Percentiles rank a stretch among this genome's conserved stretches.
Evolutionary conservation across 1,140 invertebrate genomes (phyloP).

Genomic region (Meteorus sp.): DNA sequence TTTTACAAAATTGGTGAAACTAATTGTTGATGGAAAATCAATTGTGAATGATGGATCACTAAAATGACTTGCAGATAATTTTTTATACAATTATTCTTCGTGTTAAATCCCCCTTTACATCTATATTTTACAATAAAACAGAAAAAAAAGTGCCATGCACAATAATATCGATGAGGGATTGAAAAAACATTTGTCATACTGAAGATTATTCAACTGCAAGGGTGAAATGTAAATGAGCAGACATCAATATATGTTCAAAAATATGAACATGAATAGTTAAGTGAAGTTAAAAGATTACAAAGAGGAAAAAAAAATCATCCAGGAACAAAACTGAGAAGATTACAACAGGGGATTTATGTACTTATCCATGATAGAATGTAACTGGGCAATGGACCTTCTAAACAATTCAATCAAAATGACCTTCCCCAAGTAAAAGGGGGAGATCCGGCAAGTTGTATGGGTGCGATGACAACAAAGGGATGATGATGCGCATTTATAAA

Average conservation of each 20-base stretch:
- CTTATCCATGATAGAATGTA: background rate
- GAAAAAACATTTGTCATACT: background rate
- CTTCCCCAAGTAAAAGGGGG: background rate
- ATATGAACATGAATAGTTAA: background rate
- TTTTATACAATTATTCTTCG: background rate
- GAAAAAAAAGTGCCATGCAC: too few relatives aligned
- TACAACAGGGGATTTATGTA: background rate
- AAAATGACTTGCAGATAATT: slow-evolving; percentile 1
- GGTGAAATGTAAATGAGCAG: too few relatives aligned
- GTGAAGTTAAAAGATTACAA: background rate
- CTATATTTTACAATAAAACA: too few relatives aligned
- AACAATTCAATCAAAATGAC: slow-evolving; percentile 25
- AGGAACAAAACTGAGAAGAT: too few relatives aligned
- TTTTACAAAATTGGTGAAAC: slow-evolving; percentile 3
- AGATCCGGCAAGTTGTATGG: too few relatives aligned
- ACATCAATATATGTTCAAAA: too few relatives aligned
- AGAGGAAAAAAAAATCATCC: background rate
- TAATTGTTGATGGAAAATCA: background rate
- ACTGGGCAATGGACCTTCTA: background rate
- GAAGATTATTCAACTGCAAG: too few relatives aligned
- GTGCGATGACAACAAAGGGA: too few relatives aligned
- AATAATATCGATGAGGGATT: background rate
- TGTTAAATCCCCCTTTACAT: background rate
- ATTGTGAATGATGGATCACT: background rate
- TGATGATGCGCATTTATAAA: slow-evolving; percentile 30